Evolutionary conservation across 2,888 invertebrate species (phyloP).

Genomic region (Acanthococcus lagerstroemiae): DNA sequence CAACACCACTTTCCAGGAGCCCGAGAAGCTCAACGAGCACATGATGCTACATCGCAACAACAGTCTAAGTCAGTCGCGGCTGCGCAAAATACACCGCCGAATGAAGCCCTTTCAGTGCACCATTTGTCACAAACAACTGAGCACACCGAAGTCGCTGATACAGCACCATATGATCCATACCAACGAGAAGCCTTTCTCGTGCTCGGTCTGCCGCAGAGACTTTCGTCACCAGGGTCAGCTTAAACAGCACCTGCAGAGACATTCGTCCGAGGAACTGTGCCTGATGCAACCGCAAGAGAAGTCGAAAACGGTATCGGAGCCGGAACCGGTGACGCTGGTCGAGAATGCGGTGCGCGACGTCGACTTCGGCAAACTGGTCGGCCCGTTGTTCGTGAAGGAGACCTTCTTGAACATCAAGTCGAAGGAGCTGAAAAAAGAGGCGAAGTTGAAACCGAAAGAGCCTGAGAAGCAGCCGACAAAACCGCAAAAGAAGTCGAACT

Average conservation of each 20-base stretch:
- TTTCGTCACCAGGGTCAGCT: constrained; percentile 10
- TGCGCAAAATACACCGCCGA: neutral
- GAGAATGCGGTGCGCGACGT: neutral
- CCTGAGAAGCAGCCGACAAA: too few species aligned
- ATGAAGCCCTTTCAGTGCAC: neutral
- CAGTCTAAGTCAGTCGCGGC: neutral
- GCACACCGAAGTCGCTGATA: constrained; percentile 4
- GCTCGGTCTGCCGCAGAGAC: constrained; percentile 9
- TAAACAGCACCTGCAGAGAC: constrained; percentile 15
- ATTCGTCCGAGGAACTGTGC: constrained; percentile 2
- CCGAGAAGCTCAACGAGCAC: constrained; percentile 21
- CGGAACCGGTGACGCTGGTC: neutral
- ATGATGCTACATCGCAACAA: constrained; percentile 19
- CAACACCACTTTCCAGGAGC: constrained; percentile 5
- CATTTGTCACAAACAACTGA: constrained; percentile 9
- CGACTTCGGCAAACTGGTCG: constrained; percentile 15
- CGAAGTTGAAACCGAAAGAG: too few species aligned
- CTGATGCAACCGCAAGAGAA: neutral
- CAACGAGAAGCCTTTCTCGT: constrained; percentile 11
- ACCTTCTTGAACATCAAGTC: neutral
- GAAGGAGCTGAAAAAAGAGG: too few species aligned
- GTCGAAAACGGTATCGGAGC: neutral
- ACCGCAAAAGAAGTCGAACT: neutral
- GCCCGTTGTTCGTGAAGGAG: constrained; percentile 6
- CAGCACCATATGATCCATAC: constrained; percentile 18